Conservation (phyloP, 1,140 invertebrate species). For the Agrilus planipennis region DNA sequence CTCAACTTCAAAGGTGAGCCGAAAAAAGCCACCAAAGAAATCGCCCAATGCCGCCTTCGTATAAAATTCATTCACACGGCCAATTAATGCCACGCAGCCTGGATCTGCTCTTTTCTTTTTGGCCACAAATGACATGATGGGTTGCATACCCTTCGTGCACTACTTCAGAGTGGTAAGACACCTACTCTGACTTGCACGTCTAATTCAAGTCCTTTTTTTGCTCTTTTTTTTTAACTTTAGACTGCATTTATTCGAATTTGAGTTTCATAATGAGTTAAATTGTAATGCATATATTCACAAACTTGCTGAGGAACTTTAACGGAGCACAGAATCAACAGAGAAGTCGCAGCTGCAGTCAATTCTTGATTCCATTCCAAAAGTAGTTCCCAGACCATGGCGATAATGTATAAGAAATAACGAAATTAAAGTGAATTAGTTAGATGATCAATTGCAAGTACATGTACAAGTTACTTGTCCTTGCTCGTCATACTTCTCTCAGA, state of each 20-base stretch:
- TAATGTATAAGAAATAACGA: conserved; percentile 69
- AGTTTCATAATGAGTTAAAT: conserved; percentile 72
- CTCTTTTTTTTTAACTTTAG: conserved; percentile 46
- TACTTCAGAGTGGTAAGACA: no score
- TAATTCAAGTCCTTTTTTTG: not conserved
- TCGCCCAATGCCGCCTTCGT: no score
- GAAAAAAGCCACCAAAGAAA: no score
- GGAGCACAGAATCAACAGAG: conserved; percentile 83
- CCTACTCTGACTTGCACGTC: not conserved
- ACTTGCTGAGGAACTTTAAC: conserved; percentile 81
- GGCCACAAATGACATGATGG: no score
- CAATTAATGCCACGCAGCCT: no score
- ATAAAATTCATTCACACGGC: no score
- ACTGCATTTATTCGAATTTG: conserved; percentile 65
- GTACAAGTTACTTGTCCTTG: conserved; percentile 48
- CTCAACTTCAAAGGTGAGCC: no score
- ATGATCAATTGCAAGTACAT: conserved; percentile 4
- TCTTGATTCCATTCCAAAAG: conserved; percentile 53
- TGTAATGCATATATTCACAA: conserved; percentile 74
- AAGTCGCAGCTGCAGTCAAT: conserved; percentile 66
- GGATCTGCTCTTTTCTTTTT: no score
- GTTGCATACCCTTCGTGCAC: no score
- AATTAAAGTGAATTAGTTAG: conserved; percentile 17
- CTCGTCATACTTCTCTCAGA: conserved; percentile 58
- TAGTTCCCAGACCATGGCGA: conserved; percentile 88